Percentiles rank a stretch among this genome's conserved stretches.
phyloP scores from a whole-genome alignment of 2,888 invertebrate species.

The Tiphia femorata region DNA sequence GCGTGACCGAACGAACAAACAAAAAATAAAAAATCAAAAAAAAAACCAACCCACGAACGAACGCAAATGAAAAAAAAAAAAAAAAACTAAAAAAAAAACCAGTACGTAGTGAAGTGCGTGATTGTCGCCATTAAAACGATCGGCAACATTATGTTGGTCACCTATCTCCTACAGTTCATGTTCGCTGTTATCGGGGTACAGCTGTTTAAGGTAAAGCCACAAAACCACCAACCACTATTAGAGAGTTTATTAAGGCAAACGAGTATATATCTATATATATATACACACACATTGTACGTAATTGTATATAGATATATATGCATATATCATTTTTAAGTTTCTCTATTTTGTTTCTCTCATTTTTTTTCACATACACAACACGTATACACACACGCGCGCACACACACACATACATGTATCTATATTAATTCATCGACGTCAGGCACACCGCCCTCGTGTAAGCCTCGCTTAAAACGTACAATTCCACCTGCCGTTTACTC shows the following conservation, averaged over 20 bases:
- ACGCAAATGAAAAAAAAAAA: too few species aligned
- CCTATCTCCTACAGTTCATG: constrained; percentile 99
- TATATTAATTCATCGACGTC: constrained; percentile 12
- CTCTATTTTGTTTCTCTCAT: constrained; percentile 11
- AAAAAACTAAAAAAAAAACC: constrained; percentile 61
- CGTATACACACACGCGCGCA: too few species aligned
- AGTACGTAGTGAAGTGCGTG: constrained; percentile 99
- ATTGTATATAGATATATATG: constrained; percentile 7
- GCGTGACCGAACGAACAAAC: too few species aligned
- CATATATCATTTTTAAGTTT: constrained; percentile 8
- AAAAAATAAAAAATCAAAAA: too few species aligned
- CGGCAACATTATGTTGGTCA: constrained; percentile 99
- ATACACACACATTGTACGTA: too few species aligned
- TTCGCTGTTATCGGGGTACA: constrained; percentile 99
- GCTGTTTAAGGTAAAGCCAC: constrained; percentile 93
- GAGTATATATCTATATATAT: too few species aligned
- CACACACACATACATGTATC: too few species aligned
- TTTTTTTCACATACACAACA: too few species aligned
- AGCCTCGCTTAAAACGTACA: constrained; percentile 2
- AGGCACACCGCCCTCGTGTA: constrained; percentile 17
- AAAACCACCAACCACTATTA: constrained; percentile 42
- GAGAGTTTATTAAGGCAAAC: constrained; percentile 33
- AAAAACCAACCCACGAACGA: too few species aligned
- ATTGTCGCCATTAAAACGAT: constrained; percentile 99
- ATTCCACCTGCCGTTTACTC: background rate